Evolutionary conservation across 2,113 vertebrate genomes (phyloP).

Genomic region (Lepidothrix coronata): DNA sequence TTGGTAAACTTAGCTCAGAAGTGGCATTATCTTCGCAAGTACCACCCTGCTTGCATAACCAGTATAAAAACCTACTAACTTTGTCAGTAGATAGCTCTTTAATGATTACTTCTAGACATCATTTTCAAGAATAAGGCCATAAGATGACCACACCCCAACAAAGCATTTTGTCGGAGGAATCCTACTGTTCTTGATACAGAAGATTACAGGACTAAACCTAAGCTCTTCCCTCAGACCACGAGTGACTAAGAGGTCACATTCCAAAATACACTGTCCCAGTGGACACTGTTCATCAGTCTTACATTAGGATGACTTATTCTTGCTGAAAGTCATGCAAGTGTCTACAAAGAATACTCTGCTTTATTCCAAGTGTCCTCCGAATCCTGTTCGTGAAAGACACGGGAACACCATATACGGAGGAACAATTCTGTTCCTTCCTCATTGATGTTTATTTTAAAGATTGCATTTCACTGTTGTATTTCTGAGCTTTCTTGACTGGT

Average conservation of each 20-base stretch:
- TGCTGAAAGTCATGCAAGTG: not conserved
- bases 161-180: not conserved
- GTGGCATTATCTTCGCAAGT: not conserved
- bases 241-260: not conserved
- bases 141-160: not conserved
- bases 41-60: not conserved
- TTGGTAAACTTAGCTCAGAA: not conserved
- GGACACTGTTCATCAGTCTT: not conserved
- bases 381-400: not conserved
- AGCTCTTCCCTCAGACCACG: not conserved
- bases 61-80: not conserved
- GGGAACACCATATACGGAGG: not conserved
- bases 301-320: not conserved
- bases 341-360: not conserved
- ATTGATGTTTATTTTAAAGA: not conserved
- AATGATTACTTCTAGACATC: not conserved
- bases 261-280: not conserved
- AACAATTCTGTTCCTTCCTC: not conserved
- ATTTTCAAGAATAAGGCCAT: not conserved
- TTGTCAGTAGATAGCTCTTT: not conserved
- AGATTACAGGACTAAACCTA: not conserved
- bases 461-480: not conserved
- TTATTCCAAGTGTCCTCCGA: not conserved
- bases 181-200: not conserved
- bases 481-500: not conserved